Evolutionary conservation across 1,140 invertebrate genomes (phyloP).

Genomic region (Drosophila malerkotliana): DNA sequence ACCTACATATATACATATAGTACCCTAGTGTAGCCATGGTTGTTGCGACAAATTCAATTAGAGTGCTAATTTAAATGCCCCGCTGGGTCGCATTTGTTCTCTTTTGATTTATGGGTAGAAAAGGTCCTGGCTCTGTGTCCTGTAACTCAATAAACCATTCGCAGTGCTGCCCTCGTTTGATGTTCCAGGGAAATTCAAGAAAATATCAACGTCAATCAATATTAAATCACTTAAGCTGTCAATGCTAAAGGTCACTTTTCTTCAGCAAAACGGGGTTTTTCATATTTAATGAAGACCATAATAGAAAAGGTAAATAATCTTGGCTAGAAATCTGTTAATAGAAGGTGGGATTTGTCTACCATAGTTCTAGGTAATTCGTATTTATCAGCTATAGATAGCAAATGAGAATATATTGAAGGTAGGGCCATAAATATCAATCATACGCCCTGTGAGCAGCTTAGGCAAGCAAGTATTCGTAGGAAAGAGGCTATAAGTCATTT

Average conservation of each 20-base stretch:
- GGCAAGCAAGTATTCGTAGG: neutral
- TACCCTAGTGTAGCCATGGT: conserved; percentile 29
- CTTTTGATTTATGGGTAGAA: conserved; percentile 20
- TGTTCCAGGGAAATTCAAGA: neutral
- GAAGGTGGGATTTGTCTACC: no score
- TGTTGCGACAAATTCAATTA: conserved; percentile 49
- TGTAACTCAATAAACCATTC: conserved; percentile 32
- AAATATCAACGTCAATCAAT: conserved; percentile 11
- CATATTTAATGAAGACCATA: neutral
- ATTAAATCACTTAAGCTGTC: conserved; percentile 11
- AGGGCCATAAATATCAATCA: conserved; percentile 2
- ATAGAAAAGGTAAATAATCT: neutral
- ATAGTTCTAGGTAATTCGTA: neutral
- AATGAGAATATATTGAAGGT: neutral
- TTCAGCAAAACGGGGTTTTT: neutral
- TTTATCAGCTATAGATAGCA: neutral
- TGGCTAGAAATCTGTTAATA: neutral
- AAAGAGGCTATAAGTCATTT: neutral
- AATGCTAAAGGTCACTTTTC: neutral
- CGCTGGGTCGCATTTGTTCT: conserved; percentile 28
- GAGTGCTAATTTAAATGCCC: conserved; percentile 45
- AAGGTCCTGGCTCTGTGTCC: neutral
- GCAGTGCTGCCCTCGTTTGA: conserved; percentile 12
- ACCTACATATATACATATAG: neutral
- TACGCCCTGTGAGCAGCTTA: neutral